Base-by-base conservation (phyloP, 2,888 invertebrate species). In the Chymomyza fuscimana region DNA sequence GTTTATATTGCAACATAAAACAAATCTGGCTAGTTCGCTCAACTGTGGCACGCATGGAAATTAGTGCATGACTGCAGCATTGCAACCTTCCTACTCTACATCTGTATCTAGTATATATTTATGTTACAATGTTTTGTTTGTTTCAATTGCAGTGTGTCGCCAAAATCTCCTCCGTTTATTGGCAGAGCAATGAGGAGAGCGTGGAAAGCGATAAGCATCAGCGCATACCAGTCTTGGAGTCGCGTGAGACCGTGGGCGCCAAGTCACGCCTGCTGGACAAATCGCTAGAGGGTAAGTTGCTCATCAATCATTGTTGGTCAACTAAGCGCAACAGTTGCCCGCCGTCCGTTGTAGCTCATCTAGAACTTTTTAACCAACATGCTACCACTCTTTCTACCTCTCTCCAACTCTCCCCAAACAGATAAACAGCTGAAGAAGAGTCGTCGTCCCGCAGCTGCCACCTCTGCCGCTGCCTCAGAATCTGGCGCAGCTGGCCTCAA, bases 131-230 rank as follows among this genome's bases (percentile, higher is more conserved):
- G 36, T 63, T 67, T 51, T 62, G 16, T 69, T 63, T n/a, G 22
- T 77, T 51, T 78, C 90, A 92, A 25, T 25, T 25, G 25, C 92
- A 94, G 94, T 97, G 97, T 93, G 94, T 96, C 90, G 97, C 97
- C 72, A 96, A 96, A 85, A 97, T 97, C 92, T 96, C 96, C 69
- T 95, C 96, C 51, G 95, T 97, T 59, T 97, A 97, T 92, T 96
- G 96, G 95, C 94, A 95, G 82, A 96, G 95, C 91, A 97, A 97
- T 92, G 97, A 97, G 91, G 96, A 97, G 91, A 96, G 96, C 88
- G 96, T 97, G 64, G 96, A 96, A 91, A 95, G 96, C 50, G 95
- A 95, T 81, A 94, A 95, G 82, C 94, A 95, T 84, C 94, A 94
- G 87, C 95, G 95, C 89, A 95, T 95, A 65, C 95, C 96, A 78